Base-by-base conservation (phyloP, 1,140 invertebrate species). In the Anoplophora glabripennis region DNA sequence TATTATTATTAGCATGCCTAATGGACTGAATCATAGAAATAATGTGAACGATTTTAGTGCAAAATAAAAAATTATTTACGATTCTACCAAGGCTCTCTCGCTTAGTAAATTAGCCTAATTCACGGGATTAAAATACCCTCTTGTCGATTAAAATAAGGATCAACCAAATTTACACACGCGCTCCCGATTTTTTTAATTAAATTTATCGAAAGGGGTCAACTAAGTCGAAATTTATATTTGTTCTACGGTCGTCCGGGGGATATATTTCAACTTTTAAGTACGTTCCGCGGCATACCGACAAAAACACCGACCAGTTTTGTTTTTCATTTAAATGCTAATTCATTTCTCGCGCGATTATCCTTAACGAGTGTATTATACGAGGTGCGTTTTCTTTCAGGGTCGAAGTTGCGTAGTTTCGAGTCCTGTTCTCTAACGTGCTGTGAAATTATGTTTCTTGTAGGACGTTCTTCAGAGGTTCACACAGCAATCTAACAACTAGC, bases 271-370 rank as follows among this genome's bases (percentile, higher is more conserved):
- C 48, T 49, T 57, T 57, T 57, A 57, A 57, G 35, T 57, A 57
- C 18, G 18, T 41, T 11, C 28, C 11, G 11, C 12, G 37, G 21
- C 21, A 57, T 35, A 36, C 55, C 55, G 55, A 57, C 55, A 57
- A 45, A 57, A 48, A 57, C 38, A 56, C 48, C 44, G 48, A 36
- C 49, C 33, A 42, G 41, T 59, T 59, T 52, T 40, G 48, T 42
- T 59, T 59, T 59, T 51, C 53, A 59, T 59, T 48, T 52, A 59
- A 59, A 59, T 59, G 57, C 57, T 59, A 59, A 59, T 59, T 59
- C 28, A 53, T 59, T 40, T 58, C 34, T 41, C 38, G 48, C 40
- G 42, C 52, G 45, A 59, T 59, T 52, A 59, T 41, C 14, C 37
- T 38, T 59, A 59, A 57, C 55, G 55, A 57, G 55, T 57, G 14